Evolutionary conservation across 2,888 invertebrate species (phyloP), one percentile per base, ranked within the genome.

Genomic region (Gastracanthus pulcherrimus): DNA sequence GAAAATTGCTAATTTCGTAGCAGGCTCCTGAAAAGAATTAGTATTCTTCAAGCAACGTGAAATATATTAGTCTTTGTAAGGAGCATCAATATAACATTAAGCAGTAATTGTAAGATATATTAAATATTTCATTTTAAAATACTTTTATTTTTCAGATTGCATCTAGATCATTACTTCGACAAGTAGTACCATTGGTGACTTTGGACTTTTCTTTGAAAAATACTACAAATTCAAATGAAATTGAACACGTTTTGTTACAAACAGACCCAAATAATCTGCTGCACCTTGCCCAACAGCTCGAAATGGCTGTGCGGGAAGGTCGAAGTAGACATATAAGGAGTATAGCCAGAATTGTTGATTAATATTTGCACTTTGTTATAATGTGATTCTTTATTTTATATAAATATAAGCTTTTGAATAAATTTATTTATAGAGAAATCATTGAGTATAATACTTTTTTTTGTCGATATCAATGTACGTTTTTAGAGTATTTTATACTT

Each of bases 141-240:
- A n/a, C n/a, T n/a, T n/a, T n/a, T n/a, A n/a, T n/a, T 48, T 77
- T 60, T 89, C 88, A 94, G 93, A 92, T 94, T 64, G 93, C 94
- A 16, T 94, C 95, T 0, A 92, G 94, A 84, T 92, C 94, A n/a
- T 86, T 94, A 31, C 87, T 93, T 45, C 91, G 93, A 23, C 95
- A 95, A 90, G 92, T 93, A 0, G 93, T 92, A n/a, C 94, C 95
- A 1, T 86, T 94, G 3, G 90, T 95, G 29, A 93, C 94, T 3
- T 92, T 95, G 90, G 94, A 94, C 87, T 89, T 95, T 19, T 90
- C 92, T 31, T 85, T 94, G 26, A 93, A 93, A 84, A 90, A 92
- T 81, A 19, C 82, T 9, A 86, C 89, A 7, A 84, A 86, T 19
- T 83, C 87, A 13, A 84, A 88, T 7, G 85, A 87, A 7, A 79